Evolutionary conservation across 2,113 vertebrate genomes (phyloP).

Genomic region (Madoqua kirkii): DNA sequence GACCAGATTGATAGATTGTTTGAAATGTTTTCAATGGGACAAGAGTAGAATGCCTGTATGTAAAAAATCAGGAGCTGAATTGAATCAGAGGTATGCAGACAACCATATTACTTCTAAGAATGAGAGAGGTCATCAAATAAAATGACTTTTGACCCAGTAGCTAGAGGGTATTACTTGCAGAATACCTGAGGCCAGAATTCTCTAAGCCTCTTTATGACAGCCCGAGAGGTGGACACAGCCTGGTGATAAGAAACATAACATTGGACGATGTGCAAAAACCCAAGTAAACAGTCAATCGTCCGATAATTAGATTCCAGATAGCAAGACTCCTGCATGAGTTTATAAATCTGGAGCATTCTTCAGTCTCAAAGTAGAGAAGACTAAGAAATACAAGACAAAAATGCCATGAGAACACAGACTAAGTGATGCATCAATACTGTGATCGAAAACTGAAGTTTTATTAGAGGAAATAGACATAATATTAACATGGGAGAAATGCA

Average conservation of each 20-base stretch:
- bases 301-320: background rate
- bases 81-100: background rate
- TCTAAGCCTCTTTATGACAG: background rate
- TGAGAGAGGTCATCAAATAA: background rate
- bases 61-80: background rate
- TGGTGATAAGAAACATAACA: background rate
- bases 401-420: rapidly evolving
- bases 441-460: background rate
- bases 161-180: background rate
- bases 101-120: background rate
- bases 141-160: background rate
- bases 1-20: background rate
- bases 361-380: background rate
- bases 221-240: background rate
- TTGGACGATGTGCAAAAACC: background rate
- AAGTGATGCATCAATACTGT: background rate
- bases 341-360: background rate
- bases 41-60: background rate
- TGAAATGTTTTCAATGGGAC: background rate
- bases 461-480: background rate
- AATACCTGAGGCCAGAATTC: background rate
- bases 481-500: background rate
- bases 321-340: background rate
- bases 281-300: background rate
- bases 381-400: background rate